These are phyloP conservation scores for Cynopterus brachyotis DNA, from an alignment of 2,113 vertebrate species.

Conservation along the genomic window DNA sequence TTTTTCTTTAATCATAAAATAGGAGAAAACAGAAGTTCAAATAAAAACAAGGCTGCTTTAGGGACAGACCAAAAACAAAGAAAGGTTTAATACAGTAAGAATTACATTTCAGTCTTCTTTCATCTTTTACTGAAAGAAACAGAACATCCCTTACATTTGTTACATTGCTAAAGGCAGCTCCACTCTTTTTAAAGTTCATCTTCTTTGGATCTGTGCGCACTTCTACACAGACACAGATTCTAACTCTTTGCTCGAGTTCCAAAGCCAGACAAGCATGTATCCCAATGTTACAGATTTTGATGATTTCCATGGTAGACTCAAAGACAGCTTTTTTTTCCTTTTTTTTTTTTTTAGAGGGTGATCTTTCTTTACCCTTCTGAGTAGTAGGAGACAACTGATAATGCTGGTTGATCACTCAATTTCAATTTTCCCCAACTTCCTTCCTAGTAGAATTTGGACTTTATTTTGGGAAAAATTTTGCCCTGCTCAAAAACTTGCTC, in stretches of 20 bases:
- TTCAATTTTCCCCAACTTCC: not conserved
- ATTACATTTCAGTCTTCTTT: not conserved
- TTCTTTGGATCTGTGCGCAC: not conserved
- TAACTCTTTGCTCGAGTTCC: not conserved
- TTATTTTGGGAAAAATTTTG: not conserved
- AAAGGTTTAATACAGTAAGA: not conserved
- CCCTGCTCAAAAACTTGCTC: not conserved
- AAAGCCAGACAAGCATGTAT: not conserved
- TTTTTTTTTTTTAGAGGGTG: not conserved
- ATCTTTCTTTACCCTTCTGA: not conserved
- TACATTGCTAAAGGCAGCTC: not conserved
- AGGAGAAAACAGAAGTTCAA: constrained; percentile 23
- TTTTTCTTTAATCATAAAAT: not conserved
- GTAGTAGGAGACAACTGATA: not conserved
- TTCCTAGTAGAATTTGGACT: not conserved
- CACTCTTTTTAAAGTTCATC: too few relatives aligned
- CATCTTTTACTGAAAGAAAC: not conserved
- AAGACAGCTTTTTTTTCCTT: not conserved
- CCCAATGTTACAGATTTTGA: not conserved
- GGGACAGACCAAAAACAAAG: not conserved
- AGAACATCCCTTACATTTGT: not conserved
- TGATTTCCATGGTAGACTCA: not conserved
- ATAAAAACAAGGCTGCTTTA: not conserved
- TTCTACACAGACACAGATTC: not conserved
- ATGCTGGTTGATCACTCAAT: not conserved